Percentiles rank a stretch among this genome's conserved stretches.
Evolutionary conservation across 2,113 vertebrate genomes (phyloP).

Genomic region (Phyllopteryx taeniolatus): DNA sequence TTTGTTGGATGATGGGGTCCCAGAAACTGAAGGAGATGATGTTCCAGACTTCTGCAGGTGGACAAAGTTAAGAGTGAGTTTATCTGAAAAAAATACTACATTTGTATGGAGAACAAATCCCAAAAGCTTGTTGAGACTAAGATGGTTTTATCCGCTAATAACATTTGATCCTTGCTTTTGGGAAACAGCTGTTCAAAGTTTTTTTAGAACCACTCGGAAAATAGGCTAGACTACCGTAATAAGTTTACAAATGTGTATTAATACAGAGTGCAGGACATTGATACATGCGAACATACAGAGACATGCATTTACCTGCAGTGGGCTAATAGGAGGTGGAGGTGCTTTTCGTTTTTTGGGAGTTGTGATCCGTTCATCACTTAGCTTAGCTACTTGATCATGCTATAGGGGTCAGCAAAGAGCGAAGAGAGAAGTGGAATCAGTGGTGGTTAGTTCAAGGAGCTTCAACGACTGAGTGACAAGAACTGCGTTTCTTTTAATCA

Average conservation of each 20-base stretch:
- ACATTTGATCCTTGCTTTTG: not conserved
- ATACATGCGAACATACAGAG: slow-evolving; percentile 26
- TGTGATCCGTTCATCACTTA: slow-evolving; percentile 96
- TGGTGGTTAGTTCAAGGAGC: slow-evolving; percentile 61
- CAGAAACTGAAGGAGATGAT: slow-evolving; percentile 54
- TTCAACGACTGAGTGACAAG: slow-evolving; percentile 29
- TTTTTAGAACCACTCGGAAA: not conserved
- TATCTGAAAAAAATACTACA: not conserved
- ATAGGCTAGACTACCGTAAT: not conserved
- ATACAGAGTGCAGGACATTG: slow-evolving; percentile 22
- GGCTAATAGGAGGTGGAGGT: slow-evolving; percentile 95
- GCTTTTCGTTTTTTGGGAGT: slow-evolving; percentile 99
- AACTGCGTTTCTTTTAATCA: slow-evolving; percentile 11
- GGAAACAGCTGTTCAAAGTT: not conserved
- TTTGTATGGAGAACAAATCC: not conserved
- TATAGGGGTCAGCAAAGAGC: slow-evolving; percentile 79
- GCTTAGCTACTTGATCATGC: slow-evolving; percentile 95
- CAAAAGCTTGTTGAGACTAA: not conserved
- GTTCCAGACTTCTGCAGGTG: slow-evolving; percentile 52
- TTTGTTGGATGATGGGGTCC: slow-evolving; percentile 55
- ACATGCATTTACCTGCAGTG: slow-evolving; percentile 82
- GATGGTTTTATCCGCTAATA: not conserved
- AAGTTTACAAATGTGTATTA: slow-evolving; percentile 16
- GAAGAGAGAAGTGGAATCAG: slow-evolving; percentile 44
- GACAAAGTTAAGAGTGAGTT: not conserved